Evolutionary conservation across 2,888 invertebrate genomes (phyloP), one percentile per base, ranked within the genome.

Genomic region (Prenolepis imparis): DNA sequence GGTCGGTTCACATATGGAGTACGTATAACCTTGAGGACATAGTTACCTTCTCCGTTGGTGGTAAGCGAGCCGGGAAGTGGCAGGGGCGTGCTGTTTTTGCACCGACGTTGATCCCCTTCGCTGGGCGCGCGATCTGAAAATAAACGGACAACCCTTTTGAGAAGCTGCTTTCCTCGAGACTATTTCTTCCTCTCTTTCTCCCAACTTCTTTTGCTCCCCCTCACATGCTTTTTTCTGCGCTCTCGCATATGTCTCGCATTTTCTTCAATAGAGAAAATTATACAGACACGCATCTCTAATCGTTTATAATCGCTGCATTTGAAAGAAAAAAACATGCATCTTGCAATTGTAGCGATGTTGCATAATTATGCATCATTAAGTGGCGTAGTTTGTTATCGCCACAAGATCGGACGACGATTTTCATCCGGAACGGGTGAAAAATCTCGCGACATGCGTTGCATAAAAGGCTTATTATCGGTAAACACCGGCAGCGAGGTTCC

Each of bases 11-110:
- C 68, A 75, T 75, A 84, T 61, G 75, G 70, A 78, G 75, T 86
- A 78, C 41, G 83, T 83, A 83, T 84, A 90, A 95, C 96, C 87
- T 91, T 89, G 87, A 90, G 82, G 86, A 88, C 88, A 87, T 90
- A 88, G 86, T 96, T 96, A 98, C 98, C 98, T 96, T 97, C 97
- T 93, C 97, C 97, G 95, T 97, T 97, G 93, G 98, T 98, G 94
- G 97, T 97, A 92, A 97, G 96, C 89, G 98, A 98, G 92, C 97
- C 97, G 90, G 96, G 96, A 91, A 95, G 96, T 94, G 96, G 96
- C 95, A 96, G 96, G 94, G 96, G 96, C 90, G 96, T 95, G 55
- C 95, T 95, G 94, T 96, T 95, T 95, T 96, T 95, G 92, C 96
- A 96, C 87, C 95, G 93, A 85, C 94, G 93, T 89, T 95, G 94